Percentiles rank a stretch among this genome's conserved stretches.
Evolutionary conservation across 2,797 vertebrate genomes (phyloP).

Genomic region (Falco cherrug): DNA sequence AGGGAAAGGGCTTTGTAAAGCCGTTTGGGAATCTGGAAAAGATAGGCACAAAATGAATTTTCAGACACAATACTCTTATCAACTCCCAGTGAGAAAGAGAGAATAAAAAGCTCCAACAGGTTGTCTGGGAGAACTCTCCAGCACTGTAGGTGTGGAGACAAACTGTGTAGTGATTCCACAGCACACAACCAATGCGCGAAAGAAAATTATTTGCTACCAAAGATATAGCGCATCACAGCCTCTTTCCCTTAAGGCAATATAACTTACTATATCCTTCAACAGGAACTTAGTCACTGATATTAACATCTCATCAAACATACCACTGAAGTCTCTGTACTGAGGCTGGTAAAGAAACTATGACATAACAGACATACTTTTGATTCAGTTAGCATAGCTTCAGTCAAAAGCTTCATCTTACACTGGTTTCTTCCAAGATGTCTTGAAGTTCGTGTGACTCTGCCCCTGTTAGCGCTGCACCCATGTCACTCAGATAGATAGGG

Average conservation of each 20-base stretch:
- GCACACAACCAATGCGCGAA: accelerated
- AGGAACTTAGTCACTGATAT: not conserved
- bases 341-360: not conserved
- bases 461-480: constrained; percentile 95
- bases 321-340: not conserved
- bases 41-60: not conserved
- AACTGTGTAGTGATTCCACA: not conserved
- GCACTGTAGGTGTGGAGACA: not conserved
- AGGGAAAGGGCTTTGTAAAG: constrained; percentile 97
- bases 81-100: not conserved
- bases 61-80: not conserved
- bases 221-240: not conserved
- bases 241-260: not conserved
- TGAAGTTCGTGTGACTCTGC: constrained; percentile 95
- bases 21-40: constrained; percentile 90
- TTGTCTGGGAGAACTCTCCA: not conserved
- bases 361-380: not conserved
- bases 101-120: not conserved
- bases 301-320: not conserved
- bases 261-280: not conserved
- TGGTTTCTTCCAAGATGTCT: constrained; percentile 94
- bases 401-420: constrained; percentile 77
- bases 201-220: not conserved
- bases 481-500: constrained; percentile 97
- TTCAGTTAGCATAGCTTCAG: not conserved